Evolutionary conservation across 2,888 invertebrate species (phyloP).

Genomic region (Lithophane ornitopus): DNA sequence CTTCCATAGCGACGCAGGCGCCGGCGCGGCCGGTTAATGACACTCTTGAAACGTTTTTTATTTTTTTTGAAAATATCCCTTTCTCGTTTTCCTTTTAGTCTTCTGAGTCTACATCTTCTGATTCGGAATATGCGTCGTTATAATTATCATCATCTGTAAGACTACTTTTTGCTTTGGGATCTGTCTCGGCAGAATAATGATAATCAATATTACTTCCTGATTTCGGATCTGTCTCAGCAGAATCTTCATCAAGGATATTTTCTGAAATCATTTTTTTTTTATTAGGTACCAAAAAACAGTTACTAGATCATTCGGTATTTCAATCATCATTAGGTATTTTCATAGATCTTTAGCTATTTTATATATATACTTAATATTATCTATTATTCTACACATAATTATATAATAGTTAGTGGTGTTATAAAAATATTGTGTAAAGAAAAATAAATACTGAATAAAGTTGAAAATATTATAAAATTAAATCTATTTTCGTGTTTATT

Average conservation of each 20-base stretch:
- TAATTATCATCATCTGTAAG: background rate
- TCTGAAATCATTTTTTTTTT: background rate
- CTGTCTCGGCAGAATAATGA: background rate
- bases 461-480: too few relatives aligned
- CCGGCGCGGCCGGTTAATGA: background rate
- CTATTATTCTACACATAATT: background rate
- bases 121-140: fast-evolving
- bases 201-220: background rate
- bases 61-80: background rate
- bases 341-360: background rate
- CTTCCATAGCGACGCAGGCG: too few relatives aligned
- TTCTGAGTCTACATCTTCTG: background rate
- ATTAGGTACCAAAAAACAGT: background rate
- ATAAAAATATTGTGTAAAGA: too few relatives aligned
- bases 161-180: too few relatives aligned
- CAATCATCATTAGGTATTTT: background rate
- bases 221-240: fast-evolving
- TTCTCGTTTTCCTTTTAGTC: background rate
- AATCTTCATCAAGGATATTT: background rate
- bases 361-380: too few relatives aligned
- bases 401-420: too few relatives aligned
- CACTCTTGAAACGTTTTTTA: slow-evolving; percentile 9
- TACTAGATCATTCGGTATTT: too few relatives aligned
- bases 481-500: background rate
- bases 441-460: too few relatives aligned